These are phyloP conservation scores for Siphamia tubifer DNA, from an alignment of 2,113 vertebrate genomes.

Conservation along the genomic window DNA sequence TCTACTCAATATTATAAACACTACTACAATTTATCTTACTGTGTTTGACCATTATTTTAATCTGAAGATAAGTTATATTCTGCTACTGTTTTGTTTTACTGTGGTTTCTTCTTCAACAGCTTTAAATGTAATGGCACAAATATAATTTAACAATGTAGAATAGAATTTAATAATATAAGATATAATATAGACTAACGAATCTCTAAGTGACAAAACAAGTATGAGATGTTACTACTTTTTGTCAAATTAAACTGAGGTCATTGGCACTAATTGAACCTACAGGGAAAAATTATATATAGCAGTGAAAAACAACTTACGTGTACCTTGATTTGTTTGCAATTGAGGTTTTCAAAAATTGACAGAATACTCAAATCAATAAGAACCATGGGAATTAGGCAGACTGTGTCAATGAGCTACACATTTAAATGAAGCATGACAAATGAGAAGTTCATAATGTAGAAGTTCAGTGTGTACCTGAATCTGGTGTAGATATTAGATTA, in stretches of 20 bases:
- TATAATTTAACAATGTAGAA: background rate
- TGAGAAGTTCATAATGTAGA: too few relatives aligned
- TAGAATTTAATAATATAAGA: background rate
- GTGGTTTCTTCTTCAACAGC: too few relatives aligned
- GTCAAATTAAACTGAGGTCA: constrained; percentile 36
- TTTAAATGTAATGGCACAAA: too few relatives aligned
- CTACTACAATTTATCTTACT: too few relatives aligned
- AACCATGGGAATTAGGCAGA: constrained; percentile 27
- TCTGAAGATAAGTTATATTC: too few relatives aligned
- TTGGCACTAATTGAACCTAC: constrained; percentile 47
- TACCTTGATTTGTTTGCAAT: constrained; percentile 2
- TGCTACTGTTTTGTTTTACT: too few relatives aligned
- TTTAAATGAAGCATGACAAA: constrained; percentile 11
- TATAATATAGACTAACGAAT: constrained; percentile 6
- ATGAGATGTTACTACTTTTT: constrained; percentile 2
- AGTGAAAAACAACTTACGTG: constrained; percentile 30
- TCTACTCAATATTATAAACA: too few relatives aligned
- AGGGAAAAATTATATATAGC: constrained; percentile 46
- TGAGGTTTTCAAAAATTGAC: constrained; percentile 42
- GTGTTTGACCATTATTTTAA: too few relatives aligned
- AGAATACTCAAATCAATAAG: constrained; percentile 37
- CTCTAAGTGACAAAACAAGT: constrained; percentile 5
- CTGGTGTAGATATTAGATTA: constrained; percentile 1
- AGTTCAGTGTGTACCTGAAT: too few relatives aligned
- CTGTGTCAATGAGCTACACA: background rate